Base-by-base conservation (phyloP, 2,113 vertebrate species). In the Potamarius usumacintae region DNA sequence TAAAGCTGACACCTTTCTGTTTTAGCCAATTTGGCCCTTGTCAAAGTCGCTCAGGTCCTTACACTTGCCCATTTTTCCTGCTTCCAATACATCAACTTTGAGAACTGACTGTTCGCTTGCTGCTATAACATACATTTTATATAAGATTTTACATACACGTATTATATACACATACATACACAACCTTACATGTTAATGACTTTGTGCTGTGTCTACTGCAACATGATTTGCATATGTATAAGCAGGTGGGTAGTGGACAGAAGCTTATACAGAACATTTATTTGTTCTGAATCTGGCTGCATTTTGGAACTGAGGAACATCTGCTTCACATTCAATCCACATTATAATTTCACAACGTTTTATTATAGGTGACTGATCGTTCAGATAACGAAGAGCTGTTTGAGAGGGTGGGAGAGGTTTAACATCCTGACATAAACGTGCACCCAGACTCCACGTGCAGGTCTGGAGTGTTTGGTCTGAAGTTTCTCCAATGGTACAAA, bases 371-470 rank as follows among this genome's bases (percentile, higher is more conserved):
- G 50, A 58, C 9, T n/a, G 71, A 57, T 48, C 25, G 17, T 17
- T 42, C 58, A 76, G 42, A 60, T 65, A 48, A 83, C 52, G 34
- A 50, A 83, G 4, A 15, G 48, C 48, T 7, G 17, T 67, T 17
- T 25, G 48, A 77, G 69, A 27, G 1, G n/a, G n/a, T 12, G 27
- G 15, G 4, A 22, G 14, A 20, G 76, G 55, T 77, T 82, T 78
- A 76, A 82, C 50, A 77, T 63, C 63, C n/a, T 77, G 81, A 58
- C 53, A 34, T 80, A 88, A 90, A 65, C 30, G 57, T 57, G 25
- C 74, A 81, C 79, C 50, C 76, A 84, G 82, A 82, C 55, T 50
- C 25, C 17, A 34, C 10, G 20, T 62, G 25, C 55, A 22, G 4
- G 17, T 42, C 58, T 30, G 34, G 48, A 65, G 69, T 22, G 50